Evolutionary conservation across 2,113 vertebrate genomes (phyloP).

Genomic region (Spizaetus ornatus): DNA sequence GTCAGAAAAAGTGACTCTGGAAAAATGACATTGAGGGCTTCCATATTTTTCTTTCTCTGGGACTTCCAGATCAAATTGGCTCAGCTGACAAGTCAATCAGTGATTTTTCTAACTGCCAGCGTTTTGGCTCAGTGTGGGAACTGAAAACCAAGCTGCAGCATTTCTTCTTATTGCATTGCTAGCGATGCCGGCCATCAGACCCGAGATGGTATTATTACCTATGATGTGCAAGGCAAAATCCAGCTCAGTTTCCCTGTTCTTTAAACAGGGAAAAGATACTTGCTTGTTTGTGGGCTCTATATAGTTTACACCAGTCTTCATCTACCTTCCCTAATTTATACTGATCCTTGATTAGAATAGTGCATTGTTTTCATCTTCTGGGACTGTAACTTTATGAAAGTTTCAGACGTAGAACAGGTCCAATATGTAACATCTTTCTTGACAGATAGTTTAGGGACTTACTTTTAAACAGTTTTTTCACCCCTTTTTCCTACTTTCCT

Average conservation of each 20-base stretch:
- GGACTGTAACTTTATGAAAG: background rate
- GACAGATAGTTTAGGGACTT: background rate
- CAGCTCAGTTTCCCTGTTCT: background rate
- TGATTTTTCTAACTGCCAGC: background rate
- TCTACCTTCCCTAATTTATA: background rate
- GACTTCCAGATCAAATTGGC: background rate
- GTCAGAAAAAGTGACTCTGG: conserved; percentile 10
- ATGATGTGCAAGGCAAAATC: background rate
- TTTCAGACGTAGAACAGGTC: background rate
- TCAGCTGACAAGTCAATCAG: background rate
- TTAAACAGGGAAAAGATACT: background rate
- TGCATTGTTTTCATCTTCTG: background rate
- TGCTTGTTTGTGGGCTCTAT: background rate
- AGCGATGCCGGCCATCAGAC: background rate
- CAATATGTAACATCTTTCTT: background rate
- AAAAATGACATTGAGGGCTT: conserved; percentile 10
- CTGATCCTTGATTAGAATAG: background rate
- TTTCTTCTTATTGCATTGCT: background rate
- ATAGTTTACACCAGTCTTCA: background rate
- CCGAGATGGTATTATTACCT: fast-evolving
- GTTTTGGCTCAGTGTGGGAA: background rate
- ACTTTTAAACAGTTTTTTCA: background rate
- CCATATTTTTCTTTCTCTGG: background rate
- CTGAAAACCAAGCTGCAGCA: background rate
- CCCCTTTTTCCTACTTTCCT: background rate